Conservation (phyloP, 2,888 invertebrate species). For the Thysanoteuthis rhombus region DNA sequence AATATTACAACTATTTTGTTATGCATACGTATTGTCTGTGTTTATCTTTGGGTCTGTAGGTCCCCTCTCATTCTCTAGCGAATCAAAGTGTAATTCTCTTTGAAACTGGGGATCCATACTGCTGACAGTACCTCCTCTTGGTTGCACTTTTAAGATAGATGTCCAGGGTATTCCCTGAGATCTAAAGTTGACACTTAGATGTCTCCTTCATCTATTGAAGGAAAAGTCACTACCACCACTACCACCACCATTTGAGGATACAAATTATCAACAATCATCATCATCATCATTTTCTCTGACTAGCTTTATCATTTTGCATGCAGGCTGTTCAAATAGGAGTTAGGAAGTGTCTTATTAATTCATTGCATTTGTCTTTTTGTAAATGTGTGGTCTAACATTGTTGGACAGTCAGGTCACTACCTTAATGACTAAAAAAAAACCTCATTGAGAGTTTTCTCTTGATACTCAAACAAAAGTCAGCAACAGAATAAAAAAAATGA, state of each 20-base stretch:
- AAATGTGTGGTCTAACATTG: not conserved
- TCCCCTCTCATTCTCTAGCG: too few relatives aligned
- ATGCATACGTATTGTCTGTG: too few relatives aligned
- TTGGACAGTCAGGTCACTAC: too few relatives aligned
- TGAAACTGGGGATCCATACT: too few relatives aligned
- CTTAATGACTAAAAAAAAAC: too few relatives aligned
- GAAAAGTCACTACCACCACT: not conserved
- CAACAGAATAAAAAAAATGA: too few relatives aligned
- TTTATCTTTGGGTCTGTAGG: too few relatives aligned
- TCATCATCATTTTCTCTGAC: not conserved
- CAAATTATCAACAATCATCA: not conserved
- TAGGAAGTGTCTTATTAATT: not conserved
- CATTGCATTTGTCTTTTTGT: not conserved
- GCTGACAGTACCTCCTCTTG: not conserved
- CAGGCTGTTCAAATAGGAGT: not conserved
- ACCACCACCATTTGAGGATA: not conserved
- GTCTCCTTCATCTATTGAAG: not conserved
- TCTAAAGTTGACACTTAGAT: not conserved
- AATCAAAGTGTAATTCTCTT: too few relatives aligned
- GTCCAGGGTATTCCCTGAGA: not conserved
- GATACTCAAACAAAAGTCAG: too few relatives aligned
- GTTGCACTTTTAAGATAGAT: not conserved
- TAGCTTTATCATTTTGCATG: not conserved
- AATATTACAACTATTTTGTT: too few relatives aligned
- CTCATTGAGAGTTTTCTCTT: too few relatives aligned